phyloP scores from a whole-genome alignment of 2,797 vertebrate genomes.

The Myotis myotis region DNA sequence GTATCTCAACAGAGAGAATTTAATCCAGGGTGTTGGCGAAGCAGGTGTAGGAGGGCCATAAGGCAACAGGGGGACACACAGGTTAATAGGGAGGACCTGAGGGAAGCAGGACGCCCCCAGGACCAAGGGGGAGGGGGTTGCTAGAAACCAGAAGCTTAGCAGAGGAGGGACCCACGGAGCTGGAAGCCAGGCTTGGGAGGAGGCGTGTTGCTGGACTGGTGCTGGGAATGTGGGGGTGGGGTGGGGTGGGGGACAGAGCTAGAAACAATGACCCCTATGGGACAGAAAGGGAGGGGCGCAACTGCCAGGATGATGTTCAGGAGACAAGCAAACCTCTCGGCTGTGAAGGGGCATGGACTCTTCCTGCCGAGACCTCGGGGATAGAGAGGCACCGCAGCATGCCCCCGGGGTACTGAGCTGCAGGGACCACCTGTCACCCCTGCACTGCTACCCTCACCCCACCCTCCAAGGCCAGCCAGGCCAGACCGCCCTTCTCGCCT shows the following conservation, averaged over 20 bases:
- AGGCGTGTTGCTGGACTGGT: neutral
- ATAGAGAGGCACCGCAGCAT: fast-evolving
- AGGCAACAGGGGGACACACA: neutral
- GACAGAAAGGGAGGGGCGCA: neutral
- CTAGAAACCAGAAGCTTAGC: neutral
- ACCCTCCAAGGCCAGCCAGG: neutral
- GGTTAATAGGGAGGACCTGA: neutral
- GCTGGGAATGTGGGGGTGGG: neutral
- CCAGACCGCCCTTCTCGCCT: neutral
- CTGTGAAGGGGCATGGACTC: fast-evolving
- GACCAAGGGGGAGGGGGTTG: neutral
- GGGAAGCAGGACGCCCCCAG: neutral
- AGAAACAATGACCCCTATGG: neutral
- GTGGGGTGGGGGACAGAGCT: too few relatives aligned
- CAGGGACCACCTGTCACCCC: neutral
- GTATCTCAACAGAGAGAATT: neutral
- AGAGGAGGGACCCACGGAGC: neutral
- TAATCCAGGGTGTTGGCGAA: neutral
- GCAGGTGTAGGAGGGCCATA: neutral
- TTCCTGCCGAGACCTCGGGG: neutral
- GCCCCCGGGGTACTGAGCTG: neutral
- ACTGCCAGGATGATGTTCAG: fast-evolving
- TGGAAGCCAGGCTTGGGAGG: neutral
- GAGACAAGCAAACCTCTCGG: neutral
- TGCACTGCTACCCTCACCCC: neutral